Evolutionary conservation across 2,113 vertebrate species (phyloP), one percentile per base, ranked within the genome.

Genomic region (Ceyx cyanopectus): DNA sequence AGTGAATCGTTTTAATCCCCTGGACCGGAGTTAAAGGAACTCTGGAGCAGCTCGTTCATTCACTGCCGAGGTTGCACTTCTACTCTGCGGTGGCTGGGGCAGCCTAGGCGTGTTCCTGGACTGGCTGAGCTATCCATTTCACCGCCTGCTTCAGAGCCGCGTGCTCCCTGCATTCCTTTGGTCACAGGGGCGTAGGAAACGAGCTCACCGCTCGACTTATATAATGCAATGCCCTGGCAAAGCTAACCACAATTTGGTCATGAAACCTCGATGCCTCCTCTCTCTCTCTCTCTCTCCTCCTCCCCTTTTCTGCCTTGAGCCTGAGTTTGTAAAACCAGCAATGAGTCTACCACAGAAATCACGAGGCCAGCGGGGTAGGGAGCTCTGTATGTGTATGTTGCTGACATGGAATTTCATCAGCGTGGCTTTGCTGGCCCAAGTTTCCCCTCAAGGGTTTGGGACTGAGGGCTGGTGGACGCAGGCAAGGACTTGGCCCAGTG

Each of bases 131-230:
- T 84, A 73, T 93, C 87, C n/a, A 3, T 79, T 91, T 90, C 74
- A 82, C 40, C 0, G 14, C 20, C 87, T 26, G 80, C 56, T 56
- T 78, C 12, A 37, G 0, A 57, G 57, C 89, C 17, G 1, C 23
- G n/a, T 72, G 92, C 88, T 94, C 85, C 83, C 63, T 34, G 69
- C 93, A 92, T 92, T 92, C 92, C 78, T 94, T 76, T 76, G 92
- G 79, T 30, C 93, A 43, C 90, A 92, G 82, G 67, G 92, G 24
- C 24, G 21, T 29, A 82, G 79, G 66, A 90, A 93, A 89, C 2
- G 2, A 62, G 56, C 74, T 69, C 58, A 3, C 26, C 0, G 8
- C 69, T 89, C 41, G 26, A 40, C 70, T 93, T 66, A 41, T 14
- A 43, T 23, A 87, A 89, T 51, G 70, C 81, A 91, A 79, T 67